Conservation (phyloP, 2,113 vertebrate genomes). For the Xiphophorus couchianus region DNA sequence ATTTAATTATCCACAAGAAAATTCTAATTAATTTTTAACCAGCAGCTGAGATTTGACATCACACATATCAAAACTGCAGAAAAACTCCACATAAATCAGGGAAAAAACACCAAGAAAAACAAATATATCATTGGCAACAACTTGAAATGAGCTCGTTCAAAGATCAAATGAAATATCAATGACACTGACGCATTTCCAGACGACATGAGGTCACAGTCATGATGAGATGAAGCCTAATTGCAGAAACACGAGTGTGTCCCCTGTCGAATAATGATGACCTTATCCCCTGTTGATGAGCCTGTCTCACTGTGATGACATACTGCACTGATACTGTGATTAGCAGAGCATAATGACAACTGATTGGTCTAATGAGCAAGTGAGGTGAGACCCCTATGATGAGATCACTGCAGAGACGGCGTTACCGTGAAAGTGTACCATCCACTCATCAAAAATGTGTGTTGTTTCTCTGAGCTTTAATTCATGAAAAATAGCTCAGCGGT, state of each 20-base stretch:
- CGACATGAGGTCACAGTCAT: constrained; percentile 17
- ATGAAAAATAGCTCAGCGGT: constrained; percentile 55
- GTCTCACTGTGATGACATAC: constrained; percentile 53
- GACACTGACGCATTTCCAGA: constrained; percentile 16
- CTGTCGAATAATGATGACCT: constrained; percentile 59
- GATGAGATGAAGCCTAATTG: constrained; percentile 59
- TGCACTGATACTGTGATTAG: constrained; percentile 55
- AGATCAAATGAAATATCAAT: constrained; percentile 2
- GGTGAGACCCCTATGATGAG: constrained; percentile 46
- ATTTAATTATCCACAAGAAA: neutral
- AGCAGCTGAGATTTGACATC: neutral
- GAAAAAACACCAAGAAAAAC: neutral
- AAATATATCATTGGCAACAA: neutral
- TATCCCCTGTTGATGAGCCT: constrained; percentile 16
- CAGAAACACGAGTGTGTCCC: constrained; percentile 21
- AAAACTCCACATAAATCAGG: neutral
- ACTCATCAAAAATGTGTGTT: constrained; percentile 18
- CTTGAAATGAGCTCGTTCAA: neutral
- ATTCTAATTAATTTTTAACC: neutral
- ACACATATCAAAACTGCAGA: neutral
- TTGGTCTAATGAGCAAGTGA: constrained; percentile 42
- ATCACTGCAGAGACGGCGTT: constrained; percentile 23
- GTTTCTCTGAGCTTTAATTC: constrained; percentile 33
- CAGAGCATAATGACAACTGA: constrained; percentile 56
- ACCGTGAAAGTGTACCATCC: constrained; percentile 10